Base-by-base conservation (phyloP, 2,113 vertebrate genomes). In the Cynoglossus semilaevis region DNA sequence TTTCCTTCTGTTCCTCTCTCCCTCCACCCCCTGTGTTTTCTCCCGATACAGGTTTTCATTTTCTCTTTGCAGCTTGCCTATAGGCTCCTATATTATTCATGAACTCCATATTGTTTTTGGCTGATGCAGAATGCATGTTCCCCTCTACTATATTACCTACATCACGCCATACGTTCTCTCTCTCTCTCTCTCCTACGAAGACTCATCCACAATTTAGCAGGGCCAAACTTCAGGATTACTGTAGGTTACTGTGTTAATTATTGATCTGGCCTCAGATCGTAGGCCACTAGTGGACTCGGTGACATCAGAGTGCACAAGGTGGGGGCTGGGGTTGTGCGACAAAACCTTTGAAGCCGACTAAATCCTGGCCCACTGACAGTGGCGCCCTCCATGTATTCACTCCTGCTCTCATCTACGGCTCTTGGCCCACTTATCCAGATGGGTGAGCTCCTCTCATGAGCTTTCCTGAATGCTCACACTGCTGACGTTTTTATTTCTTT, bases 61-160 rank as follows among this genome's bases (percentile, higher is more conserved):
- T 77, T 67, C 70, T 45, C 58, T 57, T 65, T 37, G 17, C 54
- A 41, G 16, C 49, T 48, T 51, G 64, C 76, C 78, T 75, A 74
- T 76, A 76, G 74, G 72, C 70, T 67, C 18, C 12, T 80, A 13
- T 72, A 79, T 86, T 75, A 79, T 88, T 66, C 74, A 88, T 82
- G 66, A 80, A 40, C 29, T 35, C 64, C 44, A 81, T 78, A 77
- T 85, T 83, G 76, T 85, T 67, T 71, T 67, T 42, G 66, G 45
- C 57, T 7, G 19, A 79, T 69, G 48, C 61, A 54, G 73, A 64
- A 65, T 63, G 48, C 63, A 48, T 73, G 61, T 67, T 77, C 73
- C 44, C 11, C 42, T 29, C 52, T 54, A 50, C 60, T 42, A 60
- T 65, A 66, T 72, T 51, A 73, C 55, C 64, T 65, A 40, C 50